Conservation (phyloP, 2,888 invertebrate species). For the Pogonocherus hispidulus region DNA sequence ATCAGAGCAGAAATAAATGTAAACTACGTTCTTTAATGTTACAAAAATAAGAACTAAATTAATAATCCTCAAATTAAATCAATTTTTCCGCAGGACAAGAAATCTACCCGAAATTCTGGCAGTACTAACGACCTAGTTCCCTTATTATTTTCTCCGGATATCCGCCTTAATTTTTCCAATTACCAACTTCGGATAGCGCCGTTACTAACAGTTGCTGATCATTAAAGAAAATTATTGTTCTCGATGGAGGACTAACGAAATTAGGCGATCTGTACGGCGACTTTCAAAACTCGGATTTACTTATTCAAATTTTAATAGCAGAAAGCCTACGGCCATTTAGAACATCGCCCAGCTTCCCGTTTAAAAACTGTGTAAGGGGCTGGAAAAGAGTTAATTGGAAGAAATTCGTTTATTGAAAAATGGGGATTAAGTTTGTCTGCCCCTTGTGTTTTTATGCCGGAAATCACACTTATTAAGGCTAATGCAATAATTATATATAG, state of each 20-base stretch:
- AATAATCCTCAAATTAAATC: too few species aligned
- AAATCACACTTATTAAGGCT: too few species aligned
- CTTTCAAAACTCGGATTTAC: conserved; percentile 24
- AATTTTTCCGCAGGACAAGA: too few species aligned
- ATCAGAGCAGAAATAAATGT: too few species aligned
- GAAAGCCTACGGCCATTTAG: conserved; percentile 19
- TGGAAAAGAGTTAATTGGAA: not conserved
- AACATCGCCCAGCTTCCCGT: conserved; percentile 8
- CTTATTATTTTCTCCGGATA: conserved; percentile 24
- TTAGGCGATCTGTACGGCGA: conserved; percentile 51
- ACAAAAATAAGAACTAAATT: too few species aligned
- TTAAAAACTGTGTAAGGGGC: not conserved
- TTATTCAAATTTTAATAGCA: conserved; percentile 36
- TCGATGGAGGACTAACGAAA: conserved; percentile 54
- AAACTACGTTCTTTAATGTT: too few species aligned
- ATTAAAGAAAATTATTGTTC: conserved; percentile 57
- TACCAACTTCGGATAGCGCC: conserved; percentile 59
- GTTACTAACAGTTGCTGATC: conserved; percentile 62
- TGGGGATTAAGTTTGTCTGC: too few species aligned
- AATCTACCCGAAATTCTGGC: conserved; percentile 15
- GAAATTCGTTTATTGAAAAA: conserved; percentile 23
- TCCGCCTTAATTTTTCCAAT: conserved; percentile 53
- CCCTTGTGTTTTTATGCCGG: too few species aligned
- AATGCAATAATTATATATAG: too few species aligned
- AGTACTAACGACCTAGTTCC: conserved; percentile 9